Base-by-base conservation (phyloP, 2,888 invertebrate species). In the Mesorhabditis sp. region DNA sequence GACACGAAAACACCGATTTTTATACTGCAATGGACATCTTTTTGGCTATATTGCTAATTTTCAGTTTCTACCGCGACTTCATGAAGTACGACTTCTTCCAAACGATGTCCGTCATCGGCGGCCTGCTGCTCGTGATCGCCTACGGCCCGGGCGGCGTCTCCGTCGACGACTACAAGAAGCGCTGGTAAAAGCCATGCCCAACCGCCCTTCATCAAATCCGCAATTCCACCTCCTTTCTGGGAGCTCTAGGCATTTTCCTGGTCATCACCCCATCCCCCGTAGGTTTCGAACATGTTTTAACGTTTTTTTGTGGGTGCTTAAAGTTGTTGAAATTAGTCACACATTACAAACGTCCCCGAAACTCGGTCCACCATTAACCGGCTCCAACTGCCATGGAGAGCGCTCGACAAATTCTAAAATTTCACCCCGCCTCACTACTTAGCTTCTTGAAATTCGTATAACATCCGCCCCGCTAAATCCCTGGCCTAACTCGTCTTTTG, bases 151-250 rank as follows among this genome's bases (percentile, higher is more conserved):
- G 98, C 72, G 95, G 95, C 70, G 95, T 96, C 62, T 96, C 96
- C 75, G 95, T 99, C 94, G 98, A 99, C 88, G 97, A 97, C 86
- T 95, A 97, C 89, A 99, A 99, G 89, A 99, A 99, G 89, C 92
- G 93, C 87, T 99, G 95, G 95, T 95, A 87, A 71, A 74, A 43
- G 28, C 28, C 28, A 28, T 28, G 28, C 28, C 28, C 28, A 28
- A 28, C 28, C 28, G 28, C 28, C 28, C 28, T 28, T 28, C 28
- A 28, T 28, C 28, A 28, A 28, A 28, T 28, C 28, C 28, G 5
- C 13, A 43, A 7, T 67, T 13, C 4, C 28, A 45, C 61, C 41
- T 28, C 28, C 15, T 13, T 15, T 7, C 63, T 63, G 15, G 7
- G 7, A 28, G n/a, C 7, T n/a, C 13, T 28, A 28, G 7, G 13